phyloP scores from a whole-genome alignment of 2,797 vertebrate genomes.

The Poecilia wingei region DNA sequence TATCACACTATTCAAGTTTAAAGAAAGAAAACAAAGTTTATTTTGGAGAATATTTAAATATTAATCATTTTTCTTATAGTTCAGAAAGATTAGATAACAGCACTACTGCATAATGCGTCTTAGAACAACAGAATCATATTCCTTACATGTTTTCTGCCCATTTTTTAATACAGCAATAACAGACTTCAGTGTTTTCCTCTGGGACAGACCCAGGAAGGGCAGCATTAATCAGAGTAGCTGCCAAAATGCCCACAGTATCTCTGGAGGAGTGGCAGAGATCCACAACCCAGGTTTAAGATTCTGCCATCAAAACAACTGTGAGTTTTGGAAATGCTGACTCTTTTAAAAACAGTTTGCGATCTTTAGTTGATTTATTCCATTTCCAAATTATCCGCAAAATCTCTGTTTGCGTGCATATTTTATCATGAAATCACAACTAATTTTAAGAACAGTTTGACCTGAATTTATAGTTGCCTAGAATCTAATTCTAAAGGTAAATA shows the following conservation, averaged over 20 bases:
- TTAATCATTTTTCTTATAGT: background rate
- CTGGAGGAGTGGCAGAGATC: background rate
- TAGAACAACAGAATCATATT: background rate
- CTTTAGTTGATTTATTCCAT: background rate
- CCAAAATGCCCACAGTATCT: background rate
- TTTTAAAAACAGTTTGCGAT: background rate
- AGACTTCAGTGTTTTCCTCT: background rate
- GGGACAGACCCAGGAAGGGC: background rate
- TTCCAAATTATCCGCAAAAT: background rate
- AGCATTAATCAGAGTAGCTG: background rate
- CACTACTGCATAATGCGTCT: background rate
- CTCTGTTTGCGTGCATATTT: background rate
- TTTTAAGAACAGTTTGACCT: background rate
- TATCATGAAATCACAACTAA: background rate
- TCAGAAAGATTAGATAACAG: background rate
- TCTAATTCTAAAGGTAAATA: background rate
- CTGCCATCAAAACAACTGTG: background rate
- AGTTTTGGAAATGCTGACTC: background rate
- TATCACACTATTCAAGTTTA: background rate
- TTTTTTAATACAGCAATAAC: background rate
- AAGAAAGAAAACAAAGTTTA: background rate
- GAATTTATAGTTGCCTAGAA: background rate
- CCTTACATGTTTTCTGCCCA: background rate
- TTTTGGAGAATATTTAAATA: background rate
- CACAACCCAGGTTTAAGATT: background rate